These are phyloP conservation scores for Mormoops blainvillei DNA, from an alignment of 2,113 vertebrate species.

Conservation along the genomic window DNA sequence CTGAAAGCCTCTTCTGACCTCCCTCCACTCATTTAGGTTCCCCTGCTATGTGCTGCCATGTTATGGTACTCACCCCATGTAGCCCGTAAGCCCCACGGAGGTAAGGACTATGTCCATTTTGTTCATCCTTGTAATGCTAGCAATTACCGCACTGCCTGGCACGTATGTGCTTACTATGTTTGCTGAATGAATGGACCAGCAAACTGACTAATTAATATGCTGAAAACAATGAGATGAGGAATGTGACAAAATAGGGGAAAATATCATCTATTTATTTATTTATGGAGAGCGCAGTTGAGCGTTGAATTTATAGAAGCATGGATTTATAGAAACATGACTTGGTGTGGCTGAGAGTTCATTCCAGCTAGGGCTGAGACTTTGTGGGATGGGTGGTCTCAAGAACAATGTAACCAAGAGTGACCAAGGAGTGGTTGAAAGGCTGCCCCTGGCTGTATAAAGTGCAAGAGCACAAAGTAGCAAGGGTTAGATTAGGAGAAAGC, in stretches of 20 bases:
- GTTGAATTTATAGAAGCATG: conserved; percentile 18
- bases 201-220: background rate
- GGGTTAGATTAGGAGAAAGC: background rate
- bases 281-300: background rate
- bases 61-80: background rate
- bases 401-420: background rate
- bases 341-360: background rate
- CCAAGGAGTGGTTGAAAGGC: background rate
- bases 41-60: background rate
- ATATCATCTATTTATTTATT: background rate
- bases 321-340: conserved; percentile 30
- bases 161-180: background rate
- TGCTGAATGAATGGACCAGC: background rate
- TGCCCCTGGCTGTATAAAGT: background rate
- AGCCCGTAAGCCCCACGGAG: background rate
- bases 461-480: background rate
- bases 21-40: background rate
- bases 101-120: background rate
- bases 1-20: background rate
- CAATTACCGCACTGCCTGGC: background rate
- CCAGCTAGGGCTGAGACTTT: background rate
- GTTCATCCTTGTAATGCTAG: background rate
- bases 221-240: conserved; percentile 3
- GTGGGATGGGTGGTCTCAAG: background rate
- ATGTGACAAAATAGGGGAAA: background rate